Percentiles rank a stretch among this genome's conserved stretches.
phyloP scores from a whole-genome alignment of 64 coral and sea anemone genomes.

The Cladopsammia gracilis region DNA sequence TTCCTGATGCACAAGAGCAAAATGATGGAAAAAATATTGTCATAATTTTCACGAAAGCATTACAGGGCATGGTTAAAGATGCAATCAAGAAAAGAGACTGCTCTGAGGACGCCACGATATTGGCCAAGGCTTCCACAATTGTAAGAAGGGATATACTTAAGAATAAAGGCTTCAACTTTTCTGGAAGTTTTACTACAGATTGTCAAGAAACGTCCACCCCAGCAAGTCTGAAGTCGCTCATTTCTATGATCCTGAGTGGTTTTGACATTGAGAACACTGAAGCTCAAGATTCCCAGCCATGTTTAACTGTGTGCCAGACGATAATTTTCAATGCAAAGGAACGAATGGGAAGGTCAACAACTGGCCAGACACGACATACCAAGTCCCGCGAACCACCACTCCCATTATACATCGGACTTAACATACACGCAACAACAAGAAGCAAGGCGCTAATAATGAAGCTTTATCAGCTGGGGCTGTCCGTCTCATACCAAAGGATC shows the following conservation, averaged over 20 bases:
- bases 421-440: no score
- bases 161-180: conserved; percentile 69
- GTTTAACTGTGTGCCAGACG: conserved; percentile 76
- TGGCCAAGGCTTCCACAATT: conserved; percentile 69
- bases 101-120: conserved; percentile 70
- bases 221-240: conserved; percentile 69
- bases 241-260: conserved; percentile 62
- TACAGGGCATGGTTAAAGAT: conserved; percentile 63
- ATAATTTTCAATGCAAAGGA: conserved; percentile 71
- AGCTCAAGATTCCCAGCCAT: conserved; percentile 64
- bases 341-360: conserved; percentile 54
- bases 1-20: conserved; percentile 69
- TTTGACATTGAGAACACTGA: conserved; percentile 71
- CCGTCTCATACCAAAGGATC: no score
- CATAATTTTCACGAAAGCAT: conserved; percentile 62
- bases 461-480: no score
- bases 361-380: conserved; percentile 67
- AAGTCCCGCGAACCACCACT: conserved; percentile 64
- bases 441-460: no score
- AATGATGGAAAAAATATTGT: conserved; percentile 55
- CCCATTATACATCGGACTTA: conserved; percentile 57
- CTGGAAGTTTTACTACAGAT: conserved; percentile 40
- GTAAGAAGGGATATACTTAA: conserved; percentile 63
- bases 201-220: conserved; percentile 73
- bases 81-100: conserved; percentile 60